These are phyloP conservation scores for Micromussa lordhowensis DNA, from an alignment of 92 coral and sea anemone genomes.

Conservation along the genomic window DNA sequence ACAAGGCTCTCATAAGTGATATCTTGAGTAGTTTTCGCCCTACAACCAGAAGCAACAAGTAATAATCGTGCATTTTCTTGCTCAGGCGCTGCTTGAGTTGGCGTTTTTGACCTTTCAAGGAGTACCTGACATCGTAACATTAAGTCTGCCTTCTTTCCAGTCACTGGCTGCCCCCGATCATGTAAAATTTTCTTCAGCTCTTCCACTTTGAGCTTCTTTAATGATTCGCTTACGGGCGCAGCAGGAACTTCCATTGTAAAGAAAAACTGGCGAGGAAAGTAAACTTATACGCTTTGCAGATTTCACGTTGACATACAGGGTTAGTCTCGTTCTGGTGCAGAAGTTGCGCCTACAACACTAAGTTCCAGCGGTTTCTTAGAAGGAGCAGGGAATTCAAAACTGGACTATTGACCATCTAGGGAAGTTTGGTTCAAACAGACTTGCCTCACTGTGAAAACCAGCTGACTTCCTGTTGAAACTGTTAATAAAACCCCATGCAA, in stretches of 20 bases:
- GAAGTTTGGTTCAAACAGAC: too few species aligned
- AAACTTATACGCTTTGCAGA: not conserved
- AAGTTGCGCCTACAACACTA: too few species aligned
- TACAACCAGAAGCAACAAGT: constrained; percentile 12
- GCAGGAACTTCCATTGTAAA: constrained; percentile 33
- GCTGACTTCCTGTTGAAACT: too few species aligned
- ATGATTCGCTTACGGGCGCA: constrained; percentile 27
- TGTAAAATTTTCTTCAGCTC: constrained; percentile 50
- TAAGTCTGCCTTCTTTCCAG: constrained; percentile 57
- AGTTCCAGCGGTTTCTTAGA: too few species aligned
- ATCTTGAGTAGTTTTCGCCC: constrained; percentile 16
- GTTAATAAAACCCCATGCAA: too few species aligned
- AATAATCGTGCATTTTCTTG: constrained; percentile 30
- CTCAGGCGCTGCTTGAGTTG: constrained; percentile 2
- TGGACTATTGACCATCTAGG: too few species aligned
- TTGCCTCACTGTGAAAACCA: too few species aligned
- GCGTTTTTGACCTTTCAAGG: constrained; percentile 24
- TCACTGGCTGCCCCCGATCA: constrained; percentile 57
- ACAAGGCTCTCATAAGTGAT: constrained; percentile 44
- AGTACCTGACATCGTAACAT: constrained; percentile 43
- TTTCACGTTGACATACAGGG: too few species aligned
- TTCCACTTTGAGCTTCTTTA: constrained; percentile 58
- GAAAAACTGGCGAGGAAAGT: not conserved
- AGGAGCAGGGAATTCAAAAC: too few species aligned
- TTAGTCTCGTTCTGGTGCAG: too few species aligned